Evolutionary conservation across 2,888 invertebrate species (phyloP), one percentile per base, ranked within the genome.

Genomic region (Polymixis flavicincta): DNA sequence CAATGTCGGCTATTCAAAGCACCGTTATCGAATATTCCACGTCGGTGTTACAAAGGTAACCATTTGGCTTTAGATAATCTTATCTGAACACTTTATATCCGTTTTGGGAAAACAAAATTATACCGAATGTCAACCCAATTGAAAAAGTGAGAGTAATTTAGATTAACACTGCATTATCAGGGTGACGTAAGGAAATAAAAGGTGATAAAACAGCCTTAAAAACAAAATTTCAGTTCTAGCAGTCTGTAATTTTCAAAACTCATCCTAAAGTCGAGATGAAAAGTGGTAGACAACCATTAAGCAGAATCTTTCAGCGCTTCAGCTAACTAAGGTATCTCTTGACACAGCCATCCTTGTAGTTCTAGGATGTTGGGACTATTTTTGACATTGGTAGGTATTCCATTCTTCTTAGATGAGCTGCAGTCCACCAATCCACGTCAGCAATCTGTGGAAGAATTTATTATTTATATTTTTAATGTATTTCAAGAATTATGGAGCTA

Each of bases 1-100:
- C 50, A 61, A 64, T 57, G 71, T 57, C 69, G 80, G 59, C 80
- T 61, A 72, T 73, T 65, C 72, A 76, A 73, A 80, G 72, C 50
- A 60, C n/a, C 45, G 22, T 60, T 54, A 61, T 59, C 71, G 67
- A 79, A 79, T 69, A 17, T 61, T 71, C 17, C n/a, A 65, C n/a
- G 48, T 52, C 67, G 60, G 55, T 28, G 19, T 6, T 37, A 68
- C 64, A 72, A 72, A 76, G 69, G 25, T 22, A 37, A 57, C 9
- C 5, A 52, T 70, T 75, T 48, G 63, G 60, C 48, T 60, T 32
- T 25, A 67, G 4, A 5, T 57, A n/a, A 80, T 84, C 72, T 74
- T 57, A 59, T 78, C 57, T 25, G 45, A 17, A 59, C 50, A 60
- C 25, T 71, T 66, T 63, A 25, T 17, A 59, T 71, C 5, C 22